Percentiles rank a stretch among this genome's conserved stretches.
Evolutionary conservation across 2,888 invertebrate genomes (phyloP).

Genomic region (Amblyjoppa proteus): DNA sequence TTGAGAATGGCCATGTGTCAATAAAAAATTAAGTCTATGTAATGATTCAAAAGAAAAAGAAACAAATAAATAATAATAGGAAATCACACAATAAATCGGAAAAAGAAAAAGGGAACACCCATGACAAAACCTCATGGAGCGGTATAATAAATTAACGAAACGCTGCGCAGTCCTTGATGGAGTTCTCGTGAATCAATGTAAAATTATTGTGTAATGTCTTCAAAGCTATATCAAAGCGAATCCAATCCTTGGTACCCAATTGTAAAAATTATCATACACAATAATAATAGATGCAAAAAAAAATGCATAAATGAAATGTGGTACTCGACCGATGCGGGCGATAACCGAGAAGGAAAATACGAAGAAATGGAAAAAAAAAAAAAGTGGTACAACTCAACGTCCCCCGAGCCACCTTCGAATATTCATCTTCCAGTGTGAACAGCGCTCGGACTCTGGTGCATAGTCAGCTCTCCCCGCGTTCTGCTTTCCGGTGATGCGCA

Average conservation of each 20-base stretch:
- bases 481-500: conserved; percentile 44
- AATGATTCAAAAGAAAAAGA: too few relatives aligned
- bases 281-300: neutral
- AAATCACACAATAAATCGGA: too few relatives aligned
- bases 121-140: too few relatives aligned
- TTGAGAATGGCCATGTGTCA: neutral
- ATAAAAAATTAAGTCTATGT: too few relatives aligned
- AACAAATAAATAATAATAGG: too few relatives aligned
- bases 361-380: neutral
- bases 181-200: too few relatives aligned
- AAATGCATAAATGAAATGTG: neutral
- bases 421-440: conserved; percentile 37
- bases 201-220: too few relatives aligned
- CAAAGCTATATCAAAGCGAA: neutral
- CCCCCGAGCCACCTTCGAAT: neutral
- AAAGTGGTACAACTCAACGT: neutral
- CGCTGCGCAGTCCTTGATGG: too few relatives aligned
- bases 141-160: too few relatives aligned
- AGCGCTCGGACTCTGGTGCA: conserved; percentile 32
- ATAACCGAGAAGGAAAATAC: neutral
- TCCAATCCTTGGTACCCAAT: neutral
- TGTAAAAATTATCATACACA: neutral
- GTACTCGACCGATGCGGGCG: neutral
- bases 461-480: conserved; percentile 24
- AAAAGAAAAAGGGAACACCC: too few relatives aligned